Evolutionary conservation across 2,113 vertebrate genomes (phyloP), one percentile per base, ranked within the genome.

Genomic region (Sinocyclocheilus rhinocerous): DNA sequence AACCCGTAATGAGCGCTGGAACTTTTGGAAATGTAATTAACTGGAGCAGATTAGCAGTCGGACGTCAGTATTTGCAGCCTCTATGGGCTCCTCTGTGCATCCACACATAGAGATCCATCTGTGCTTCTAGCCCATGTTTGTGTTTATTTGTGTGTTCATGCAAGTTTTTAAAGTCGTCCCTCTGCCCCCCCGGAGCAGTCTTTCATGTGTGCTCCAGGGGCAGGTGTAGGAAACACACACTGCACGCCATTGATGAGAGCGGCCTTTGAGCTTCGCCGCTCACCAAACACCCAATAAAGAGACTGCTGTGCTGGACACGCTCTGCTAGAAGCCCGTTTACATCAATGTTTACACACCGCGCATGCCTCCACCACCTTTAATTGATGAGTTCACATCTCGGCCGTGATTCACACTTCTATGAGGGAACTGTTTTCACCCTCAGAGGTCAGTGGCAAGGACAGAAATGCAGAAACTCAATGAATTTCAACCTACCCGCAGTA

Each of bases 181-280:
- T 36, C 45, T 59, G 8, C 8, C 77, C 13, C 13, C 57, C 15
- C 15, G 12, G 16, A 42, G 50, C 39, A 16, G 70, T 12, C 86
- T 91, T 90, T 91, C 65, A 83, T 90, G 80, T 91, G 33, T 76
- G 77, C 59, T 20, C 59, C 16, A 4, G 57, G 88, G 86, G 88
- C 93, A 91, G 92, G 90, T 94, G 91, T 88, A 89, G 85, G 59
- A 88, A 90, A 79, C 83, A 86, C 39, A 42, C 78, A 89, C 80
- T 89, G 89, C 80, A 81, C 81, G 78, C 88, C 89, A 87, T 89
- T 90, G 87, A 92, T 89, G 55, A 85, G 86, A 82, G 73, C 67
- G 77, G 83, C 50, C 81, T 90, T 73, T 69, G 81, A 84, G 90
- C 87, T 89, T 65, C 69, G 86, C 80, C 42, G 76, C 84, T 89